Evolutionary conservation across 1,140 invertebrate species (phyloP).

Genomic region (Drosophila busckii): DNA sequence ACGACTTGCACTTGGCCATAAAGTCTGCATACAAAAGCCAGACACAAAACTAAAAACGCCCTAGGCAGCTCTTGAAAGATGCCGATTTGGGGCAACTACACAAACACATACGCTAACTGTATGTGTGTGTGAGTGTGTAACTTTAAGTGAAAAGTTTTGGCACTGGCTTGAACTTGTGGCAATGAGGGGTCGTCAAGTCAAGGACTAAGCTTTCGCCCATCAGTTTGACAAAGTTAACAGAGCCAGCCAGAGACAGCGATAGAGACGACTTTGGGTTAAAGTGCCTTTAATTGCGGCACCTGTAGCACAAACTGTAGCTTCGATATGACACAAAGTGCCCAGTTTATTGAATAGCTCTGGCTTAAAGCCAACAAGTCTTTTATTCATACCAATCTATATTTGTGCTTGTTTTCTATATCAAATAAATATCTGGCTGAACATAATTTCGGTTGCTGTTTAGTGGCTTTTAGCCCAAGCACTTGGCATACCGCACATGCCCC

Average conservation of each 20-base stretch:
- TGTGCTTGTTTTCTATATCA: too few species aligned
- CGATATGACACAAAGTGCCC: too few species aligned
- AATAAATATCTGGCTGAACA: constrained; percentile 23
- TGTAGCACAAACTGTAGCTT: constrained; percentile 32
- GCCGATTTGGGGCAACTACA: constrained; percentile 10
- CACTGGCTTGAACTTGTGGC: constrained; percentile 17
- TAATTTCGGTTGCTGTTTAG: constrained; percentile 39
- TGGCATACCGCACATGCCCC: constrained; percentile 5
- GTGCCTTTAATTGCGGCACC: constrained; percentile 7
- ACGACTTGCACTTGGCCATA: constrained; percentile 29
- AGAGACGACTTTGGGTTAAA: constrained; percentile 7
- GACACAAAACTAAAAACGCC: constrained; percentile 1
- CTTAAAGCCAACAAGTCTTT: too few species aligned
- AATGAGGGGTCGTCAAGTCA: constrained; percentile 13
- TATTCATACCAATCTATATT: too few species aligned
- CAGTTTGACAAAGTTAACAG: constrained; percentile 4
- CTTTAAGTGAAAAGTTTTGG: constrained; percentile 19
- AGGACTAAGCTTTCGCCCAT: constrained; percentile 7
- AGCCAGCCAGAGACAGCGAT: neutral
- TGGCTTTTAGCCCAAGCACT: constrained; percentile 5
- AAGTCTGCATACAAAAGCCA: constrained; percentile 25
- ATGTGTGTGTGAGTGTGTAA: neutral
- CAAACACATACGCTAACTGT: neutral
- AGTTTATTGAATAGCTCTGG: too few species aligned
- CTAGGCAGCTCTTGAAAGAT: constrained; percentile 4